Evolutionary conservation across 2,113 vertebrate genomes (phyloP), one percentile per base, ranked within the genome.

Genomic region (Dascyllus trimaculatus): DNA sequence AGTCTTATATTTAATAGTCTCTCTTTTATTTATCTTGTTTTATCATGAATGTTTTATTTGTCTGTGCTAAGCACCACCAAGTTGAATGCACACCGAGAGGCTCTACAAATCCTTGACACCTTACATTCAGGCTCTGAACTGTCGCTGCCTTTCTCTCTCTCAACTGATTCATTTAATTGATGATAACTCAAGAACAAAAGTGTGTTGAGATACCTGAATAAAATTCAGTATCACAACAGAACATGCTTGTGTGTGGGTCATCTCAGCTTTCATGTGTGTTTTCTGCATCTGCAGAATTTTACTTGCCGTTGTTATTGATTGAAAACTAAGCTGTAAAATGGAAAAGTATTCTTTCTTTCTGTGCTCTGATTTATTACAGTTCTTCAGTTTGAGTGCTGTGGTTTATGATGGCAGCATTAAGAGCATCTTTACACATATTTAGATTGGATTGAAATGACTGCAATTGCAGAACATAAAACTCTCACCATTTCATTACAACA

Each of bases 161-260:
- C 85, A 80, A 70, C 86, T 60, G 78, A 75, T 88, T 92, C 25
- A 80, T 89, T 91, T 89, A 87, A 92, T 82, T 66, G 88, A 89
- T 56, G 75, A 69, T 89, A 86, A 91, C 85, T 88, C 66, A 45
- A 89, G 88, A 89, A 82, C 89, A 90, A 83, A 89, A 78, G 86
- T 80, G 86, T 89, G 70, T 92, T 84, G 81, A 80, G 91, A 91
- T 93, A 80, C 83, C 89, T 92, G 92, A 95, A 95, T 95, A 95
- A 94, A 95, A 89, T 92, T 94, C 92, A 91, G 92, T 89, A 80
- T 93, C 86, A 11, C 85, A 85, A 78, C 71, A 71, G 63, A 17
- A 46, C 70, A 9, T 71, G 25, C 48, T 40, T 57, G 43, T 71
- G 49, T 85, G 64, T 65, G 13, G 22, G 32, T 72, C 15, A 60